phyloP scores from a whole-genome alignment of 2,797 vertebrate species.

The Galago senegalensis region DNA sequence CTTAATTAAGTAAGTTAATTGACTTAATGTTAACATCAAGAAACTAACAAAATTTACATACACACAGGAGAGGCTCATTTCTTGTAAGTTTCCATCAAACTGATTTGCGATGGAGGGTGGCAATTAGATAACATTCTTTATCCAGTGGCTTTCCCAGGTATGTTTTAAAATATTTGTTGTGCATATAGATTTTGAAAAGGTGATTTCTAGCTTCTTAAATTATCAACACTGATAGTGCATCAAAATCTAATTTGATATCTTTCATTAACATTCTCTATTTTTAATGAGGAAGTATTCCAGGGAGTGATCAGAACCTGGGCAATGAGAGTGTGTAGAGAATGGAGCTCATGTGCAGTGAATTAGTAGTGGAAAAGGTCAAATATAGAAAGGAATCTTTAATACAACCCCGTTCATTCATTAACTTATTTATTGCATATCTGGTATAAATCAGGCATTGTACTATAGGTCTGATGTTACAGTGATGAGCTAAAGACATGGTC shows the following conservation, averaged over 20 bases:
- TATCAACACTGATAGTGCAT: background rate
- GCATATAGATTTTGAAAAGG: conserved; percentile 11
- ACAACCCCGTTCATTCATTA: background rate
- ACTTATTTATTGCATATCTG: background rate
- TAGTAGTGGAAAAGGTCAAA: background rate
- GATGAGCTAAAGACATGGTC: background rate
- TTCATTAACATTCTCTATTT: background rate
- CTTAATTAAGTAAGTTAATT: background rate
- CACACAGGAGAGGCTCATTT: background rate
- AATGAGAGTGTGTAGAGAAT: background rate
- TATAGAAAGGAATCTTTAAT: background rate
- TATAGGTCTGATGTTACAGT: background rate
- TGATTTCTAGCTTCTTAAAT: background rate
- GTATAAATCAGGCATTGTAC: background rate
- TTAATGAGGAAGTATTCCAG: background rate
- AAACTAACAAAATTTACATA: background rate
- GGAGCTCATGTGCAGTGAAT: background rate
- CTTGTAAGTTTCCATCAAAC: background rate
- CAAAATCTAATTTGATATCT: background rate
- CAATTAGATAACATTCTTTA: background rate
- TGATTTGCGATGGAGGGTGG: background rate
- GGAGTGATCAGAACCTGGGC: background rate
- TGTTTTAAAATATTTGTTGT: conserved; percentile 22
- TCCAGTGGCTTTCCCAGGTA: background rate
- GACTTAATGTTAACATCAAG: background rate